Base-by-base conservation (phyloP, 2,888 invertebrate genomes). In the Drosophila nr. perissopoda region DNA sequence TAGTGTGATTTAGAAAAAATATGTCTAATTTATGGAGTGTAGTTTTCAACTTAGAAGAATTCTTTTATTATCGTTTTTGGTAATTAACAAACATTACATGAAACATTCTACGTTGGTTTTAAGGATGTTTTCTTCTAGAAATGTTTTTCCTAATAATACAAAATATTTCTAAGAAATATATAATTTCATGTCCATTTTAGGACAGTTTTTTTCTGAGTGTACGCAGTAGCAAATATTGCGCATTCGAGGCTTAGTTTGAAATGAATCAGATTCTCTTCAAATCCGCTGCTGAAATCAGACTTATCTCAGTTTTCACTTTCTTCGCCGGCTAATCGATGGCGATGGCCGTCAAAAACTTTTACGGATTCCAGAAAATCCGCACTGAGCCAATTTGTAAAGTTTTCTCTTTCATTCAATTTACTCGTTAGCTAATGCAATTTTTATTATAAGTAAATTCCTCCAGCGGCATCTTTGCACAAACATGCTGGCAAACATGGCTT, bases 351-450 rank as follows among this genome's bases (percentile, higher is more conserved):
- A 34, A 18, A 25, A 42, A 59, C 46, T 29, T 25, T 6, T 16
- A 48, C 27, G 38, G 49, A 38, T 46, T 29, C 40, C 25, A 29
- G 40, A 16, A 57, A 76, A 79, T 66, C 67, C 53, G 53, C 69
- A 54, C 72, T 81, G 76, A 83, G 75, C 74, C 79, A 80, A 75
- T 87, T 84, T 87, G 62, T 34, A 64, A 63, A 60, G 73, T 64
- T 71, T 40, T 21, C 4, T 53, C 42, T 60, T 64, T 67, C 16
- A 83, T 83, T 83, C 63, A 69, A 78, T 86, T 88, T 72, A 65
- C 64, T 83, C 72, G 80, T 86, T 86, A 70, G 69, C 66, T 71
- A 80, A 86, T 83, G 83, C 82, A 74, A 78, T 80, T 78, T 85
- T 58, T 64, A 82, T 87, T 71, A 74, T 56, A 73, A 38, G 3